phyloP scores from a whole-genome alignment of 2,888 invertebrate genomes.

The Netelia virgata region DNA sequence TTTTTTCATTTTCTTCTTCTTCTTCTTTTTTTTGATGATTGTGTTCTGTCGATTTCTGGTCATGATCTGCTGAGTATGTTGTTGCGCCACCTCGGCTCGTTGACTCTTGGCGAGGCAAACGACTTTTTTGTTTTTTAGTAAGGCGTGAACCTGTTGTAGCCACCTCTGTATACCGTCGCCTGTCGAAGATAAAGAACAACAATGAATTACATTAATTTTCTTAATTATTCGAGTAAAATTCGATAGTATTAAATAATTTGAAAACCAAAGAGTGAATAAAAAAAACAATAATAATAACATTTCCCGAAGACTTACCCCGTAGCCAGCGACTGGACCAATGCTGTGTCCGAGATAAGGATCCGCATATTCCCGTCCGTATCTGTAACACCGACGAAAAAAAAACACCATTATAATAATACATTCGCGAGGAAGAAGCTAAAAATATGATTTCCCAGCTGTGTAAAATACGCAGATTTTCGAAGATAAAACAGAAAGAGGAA shows the following conservation, averaged over 20 bases:
- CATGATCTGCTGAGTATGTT: constrained; percentile 80
- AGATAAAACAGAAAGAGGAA: constrained; percentile 1
- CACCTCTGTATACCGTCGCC: constrained; percentile 97
- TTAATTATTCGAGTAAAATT: constrained; percentile 27
- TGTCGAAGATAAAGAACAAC: constrained; percentile 84
- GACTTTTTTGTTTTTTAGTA: constrained; percentile 87
- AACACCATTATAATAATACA: constrained; percentile 57
- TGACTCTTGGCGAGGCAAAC: constrained; percentile 69
- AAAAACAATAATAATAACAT: constrained; percentile 11
- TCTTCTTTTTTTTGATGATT: constrained; percentile 66
- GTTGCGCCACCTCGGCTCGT: constrained; percentile 81
- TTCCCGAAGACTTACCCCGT: constrained; percentile 91
- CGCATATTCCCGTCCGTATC: constrained; percentile 95
- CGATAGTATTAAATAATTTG: too few species aligned
- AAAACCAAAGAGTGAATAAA: background rate
- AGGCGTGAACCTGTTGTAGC: constrained; percentile 97
- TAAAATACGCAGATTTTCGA: constrained; percentile 22
- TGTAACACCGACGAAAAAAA: constrained; percentile 80
- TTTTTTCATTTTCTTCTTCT: constrained; percentile 10
- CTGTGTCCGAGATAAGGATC: constrained; percentile 98
- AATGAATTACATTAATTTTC: constrained; percentile 13
- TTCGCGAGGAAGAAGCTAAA: constrained; percentile 1
- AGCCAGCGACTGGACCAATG: constrained; percentile 98
- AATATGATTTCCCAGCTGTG: background rate
- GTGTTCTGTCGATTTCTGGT: constrained; percentile 78